These are phyloP conservation scores for Australoheros facetus DNA, from an alignment of 2,797 vertebrate species.

Conservation along the genomic window DNA sequence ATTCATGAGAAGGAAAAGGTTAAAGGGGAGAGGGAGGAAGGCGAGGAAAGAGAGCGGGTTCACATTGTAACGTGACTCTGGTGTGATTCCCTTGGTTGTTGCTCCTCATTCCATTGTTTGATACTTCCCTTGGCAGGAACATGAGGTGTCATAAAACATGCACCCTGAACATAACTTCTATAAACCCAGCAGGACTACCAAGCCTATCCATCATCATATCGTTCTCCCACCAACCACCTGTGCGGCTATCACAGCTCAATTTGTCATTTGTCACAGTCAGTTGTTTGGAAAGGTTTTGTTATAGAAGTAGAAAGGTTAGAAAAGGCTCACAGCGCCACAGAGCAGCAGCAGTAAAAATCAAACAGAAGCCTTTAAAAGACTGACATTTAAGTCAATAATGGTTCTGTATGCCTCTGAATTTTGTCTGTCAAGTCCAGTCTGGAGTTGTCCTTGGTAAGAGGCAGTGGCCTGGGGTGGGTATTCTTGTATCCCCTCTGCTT, in stretches of 20 bases:
- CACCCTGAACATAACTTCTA: slow-evolving; percentile 50
- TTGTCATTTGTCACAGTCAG: slow-evolving; percentile 29
- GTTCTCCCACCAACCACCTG: slow-evolving; percentile 36
- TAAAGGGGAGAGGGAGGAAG: not conserved
- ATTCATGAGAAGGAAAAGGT: slow-evolving; percentile 41
- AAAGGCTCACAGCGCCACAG: not conserved
- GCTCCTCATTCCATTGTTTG: slow-evolving; percentile 58
- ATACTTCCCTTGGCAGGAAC: slow-evolving; percentile 64
- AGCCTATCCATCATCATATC: not conserved
- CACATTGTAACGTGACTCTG: slow-evolving; percentile 35
- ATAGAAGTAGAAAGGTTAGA: not conserved
- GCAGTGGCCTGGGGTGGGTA: no score
- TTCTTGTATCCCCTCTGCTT: no score
- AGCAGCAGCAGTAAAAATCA: not conserved
- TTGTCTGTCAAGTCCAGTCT: not conserved
- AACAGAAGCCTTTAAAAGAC: not conserved
- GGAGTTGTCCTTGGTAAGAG: no score
- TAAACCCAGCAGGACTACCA: slow-evolving; percentile 20
- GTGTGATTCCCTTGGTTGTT: slow-evolving; percentile 10
- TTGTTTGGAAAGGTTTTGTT: not conserved
- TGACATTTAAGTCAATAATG: not conserved
- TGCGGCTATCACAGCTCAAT: slow-evolving; percentile 41
- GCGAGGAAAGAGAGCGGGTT: slow-evolving; percentile 1
- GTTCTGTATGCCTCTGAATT: no score
- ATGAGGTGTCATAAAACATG: slow-evolving; percentile 41